A percentile compares a stretch with the other conserved stretches of the same genome.
Evolutionary conservation across 2,797 vertebrate species (phyloP).

Genomic region (Melanitta fusca): DNA sequence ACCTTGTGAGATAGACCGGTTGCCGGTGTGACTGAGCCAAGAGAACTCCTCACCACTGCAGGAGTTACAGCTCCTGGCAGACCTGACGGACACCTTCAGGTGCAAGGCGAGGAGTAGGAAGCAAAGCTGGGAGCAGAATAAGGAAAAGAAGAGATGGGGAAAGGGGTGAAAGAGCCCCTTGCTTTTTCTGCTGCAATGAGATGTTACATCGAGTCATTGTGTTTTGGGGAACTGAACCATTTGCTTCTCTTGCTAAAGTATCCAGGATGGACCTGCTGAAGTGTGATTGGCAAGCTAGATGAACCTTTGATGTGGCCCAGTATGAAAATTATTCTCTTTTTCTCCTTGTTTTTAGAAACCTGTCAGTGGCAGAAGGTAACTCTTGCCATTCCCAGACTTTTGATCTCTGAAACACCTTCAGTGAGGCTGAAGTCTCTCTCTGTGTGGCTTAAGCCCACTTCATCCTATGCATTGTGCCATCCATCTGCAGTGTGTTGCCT

Average conservation of each 20-base stretch:
- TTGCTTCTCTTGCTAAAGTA: not conserved
- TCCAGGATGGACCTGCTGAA: not conserved
- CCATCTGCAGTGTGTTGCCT: not conserved
- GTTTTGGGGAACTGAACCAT: not conserved
- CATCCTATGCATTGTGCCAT: too few relatives aligned
- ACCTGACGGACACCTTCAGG: not conserved
- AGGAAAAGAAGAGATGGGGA: not conserved
- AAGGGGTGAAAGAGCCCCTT: not conserved
- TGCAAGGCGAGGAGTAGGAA: not conserved
- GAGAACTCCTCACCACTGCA: not conserved
- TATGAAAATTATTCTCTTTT: not conserved
- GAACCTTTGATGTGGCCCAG: not conserved
- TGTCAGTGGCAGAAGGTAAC: not conserved
- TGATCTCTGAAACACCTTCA: not conserved
- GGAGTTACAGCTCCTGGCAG: not conserved
- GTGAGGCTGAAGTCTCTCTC: not conserved
- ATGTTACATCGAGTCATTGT: rapidly evolving
- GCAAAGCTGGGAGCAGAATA: not conserved
- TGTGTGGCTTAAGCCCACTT: not conserved
- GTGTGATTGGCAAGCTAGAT: not conserved
- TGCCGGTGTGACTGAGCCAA: not conserved
- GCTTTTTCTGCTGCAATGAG: not conserved
- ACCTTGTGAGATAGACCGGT: not conserved
- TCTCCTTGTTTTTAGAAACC: not conserved
- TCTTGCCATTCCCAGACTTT: not conserved